Base-by-base conservation (phyloP, 2,888 invertebrate genomes). In the Watsonalla cultraria region DNA sequence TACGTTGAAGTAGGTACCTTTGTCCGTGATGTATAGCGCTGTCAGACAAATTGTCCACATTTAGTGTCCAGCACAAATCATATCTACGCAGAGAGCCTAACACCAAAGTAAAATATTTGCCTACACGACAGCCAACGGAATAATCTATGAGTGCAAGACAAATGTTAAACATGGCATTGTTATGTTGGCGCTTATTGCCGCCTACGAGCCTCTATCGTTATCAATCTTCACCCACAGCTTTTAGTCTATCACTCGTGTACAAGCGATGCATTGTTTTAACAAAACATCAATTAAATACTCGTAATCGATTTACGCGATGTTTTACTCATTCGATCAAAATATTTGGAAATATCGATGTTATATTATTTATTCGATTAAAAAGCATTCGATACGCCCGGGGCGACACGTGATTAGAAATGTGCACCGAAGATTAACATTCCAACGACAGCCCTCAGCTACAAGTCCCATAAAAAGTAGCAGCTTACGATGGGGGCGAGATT, bases 391-490 rank as follows among this genome's bases (percentile, higher is more conserved):
- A 67, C 64, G 60, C 67, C 62, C 61, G 46, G 72, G 66, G 57
- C 55, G 49, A 74, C 69, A 70, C 77, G 78, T 80, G 77, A 72
- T 78, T 72, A 72, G 69, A 79, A 80, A 76, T 76, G 74, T 76
- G 76, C 73, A 72, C 68, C 62, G 57, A 61, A 82, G 84, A 84
- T 86, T 84, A 86, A 85, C 76, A 85, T 87, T 86, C 83, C 68
- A 66, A 53, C 48, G 53, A 61, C 72, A 70, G 75, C 79, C 83
- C 83, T 75, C 70, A 72, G 71, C 64, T 61, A 64, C 60, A 54
- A 55, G 50, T 50, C 60, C 57, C 71, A 71, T 71, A 72, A 76
- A 80, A 82, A 78, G 77, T 71, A 72, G 74, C 74, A 64, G 53
- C 52, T 70, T 68, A 69, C 72, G 61, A 64, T 73, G 70, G 77